phyloP scores from a whole-genome alignment of 2,113 vertebrate genomes.

The Peromyscus leucopus region DNA sequence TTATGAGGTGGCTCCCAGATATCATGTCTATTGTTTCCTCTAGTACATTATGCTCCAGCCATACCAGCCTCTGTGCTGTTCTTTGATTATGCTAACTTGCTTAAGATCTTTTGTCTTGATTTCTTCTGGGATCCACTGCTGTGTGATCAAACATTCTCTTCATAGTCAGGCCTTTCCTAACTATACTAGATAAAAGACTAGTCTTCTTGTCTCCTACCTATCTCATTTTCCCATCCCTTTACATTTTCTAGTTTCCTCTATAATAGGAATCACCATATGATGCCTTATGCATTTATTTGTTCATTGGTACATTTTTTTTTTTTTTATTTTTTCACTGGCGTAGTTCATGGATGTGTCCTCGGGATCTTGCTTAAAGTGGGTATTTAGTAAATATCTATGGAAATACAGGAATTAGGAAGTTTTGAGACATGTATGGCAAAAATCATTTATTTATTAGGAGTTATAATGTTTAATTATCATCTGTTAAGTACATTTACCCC shows the following conservation, averaged over 20 bases:
- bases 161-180: not conserved
- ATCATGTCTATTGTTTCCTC: not conserved
- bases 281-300: not conserved
- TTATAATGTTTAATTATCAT: not conserved
- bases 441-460: not conserved
- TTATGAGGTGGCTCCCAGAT: not conserved
- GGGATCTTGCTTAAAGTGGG: not conserved
- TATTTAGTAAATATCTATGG: not conserved
- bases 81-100: not conserved
- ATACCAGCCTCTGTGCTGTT: not conserved
- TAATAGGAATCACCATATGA: not conserved
- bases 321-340: not conserved
- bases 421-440: not conserved
- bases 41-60: not conserved
- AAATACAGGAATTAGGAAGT: not conserved
- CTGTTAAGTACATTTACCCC: not conserved
- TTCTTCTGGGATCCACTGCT: not conserved
- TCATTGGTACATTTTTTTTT: not conserved
- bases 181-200: not conserved
- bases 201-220: not conserved
- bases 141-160: not conserved
- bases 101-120: not conserved
- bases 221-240: not conserved
- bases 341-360: not conserved
- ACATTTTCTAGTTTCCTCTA: not conserved